These are phyloP conservation scores for Neria commutata DNA, from an alignment of 2,888 invertebrate species.

Conservation along the genomic window DNA sequence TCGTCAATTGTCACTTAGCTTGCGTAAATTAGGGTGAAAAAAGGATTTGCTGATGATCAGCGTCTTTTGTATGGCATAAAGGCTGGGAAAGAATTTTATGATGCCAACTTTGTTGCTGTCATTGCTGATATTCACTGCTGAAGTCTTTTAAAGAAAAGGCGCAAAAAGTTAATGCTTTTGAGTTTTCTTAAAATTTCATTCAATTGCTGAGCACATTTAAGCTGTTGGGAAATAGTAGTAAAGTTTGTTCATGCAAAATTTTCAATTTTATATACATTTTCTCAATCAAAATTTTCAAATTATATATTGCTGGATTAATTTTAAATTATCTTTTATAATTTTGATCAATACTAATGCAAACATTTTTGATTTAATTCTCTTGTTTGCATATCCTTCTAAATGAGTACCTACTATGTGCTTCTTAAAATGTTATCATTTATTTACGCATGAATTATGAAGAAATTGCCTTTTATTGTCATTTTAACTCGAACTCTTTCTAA, in stretches of 20 bases:
- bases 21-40: constrained; percentile 53
- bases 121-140: background rate
- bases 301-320: too few relatives aligned
- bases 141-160: background rate
- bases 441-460: background rate
- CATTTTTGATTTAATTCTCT: too few relatives aligned
- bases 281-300: too few relatives aligned
- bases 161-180: constrained; percentile 8
- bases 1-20: constrained; percentile 51
- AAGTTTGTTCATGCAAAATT: constrained; percentile 40
- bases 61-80: background rate
- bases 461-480: background rate
- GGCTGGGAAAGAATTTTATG: constrained; percentile 9
- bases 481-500: too few relatives aligned
- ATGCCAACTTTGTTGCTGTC: background rate
- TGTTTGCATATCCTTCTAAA: too few relatives aligned
- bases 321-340: too few relatives aligned
- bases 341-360: too few relatives aligned
- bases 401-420: too few relatives aligned
- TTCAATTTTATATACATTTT: constrained; percentile 41
- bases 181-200: background rate
- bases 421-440: background rate
- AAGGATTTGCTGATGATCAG: constrained; percentile 26
- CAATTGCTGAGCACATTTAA: background rate
- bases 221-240: constrained; percentile 2